A percentile compares a stretch with the other conserved stretches of the same genome.
These are phyloP conservation scores for Scaptodrosophila latifasciaeformis DNA, from an alignment of 2,888 invertebrate species.

Conservation along the genomic window DNA sequence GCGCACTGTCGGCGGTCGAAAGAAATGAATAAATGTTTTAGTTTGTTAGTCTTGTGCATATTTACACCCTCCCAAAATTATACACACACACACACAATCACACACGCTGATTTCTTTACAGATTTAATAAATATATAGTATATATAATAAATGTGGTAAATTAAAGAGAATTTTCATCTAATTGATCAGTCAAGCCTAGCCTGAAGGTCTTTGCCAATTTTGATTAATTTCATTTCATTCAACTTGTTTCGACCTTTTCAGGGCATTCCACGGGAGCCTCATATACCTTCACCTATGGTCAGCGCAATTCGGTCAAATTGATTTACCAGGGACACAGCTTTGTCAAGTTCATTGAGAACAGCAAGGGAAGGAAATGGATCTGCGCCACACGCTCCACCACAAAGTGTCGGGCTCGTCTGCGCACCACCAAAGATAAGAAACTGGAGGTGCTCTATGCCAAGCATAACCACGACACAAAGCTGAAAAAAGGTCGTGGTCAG, in stretches of 20 bases:
- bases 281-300: slow-evolving; percentile 72
- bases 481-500: slow-evolving; percentile 11
- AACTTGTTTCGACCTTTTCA: too few relatives aligned
- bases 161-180: too few relatives aligned
- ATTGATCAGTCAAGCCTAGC: too few relatives aligned
- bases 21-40: not conserved
- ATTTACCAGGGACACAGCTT: slow-evolving; percentile 69
- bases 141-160: slow-evolving; percentile 30
- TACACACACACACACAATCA: not conserved
- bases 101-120: not conserved
- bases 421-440: slow-evolving; percentile 55
- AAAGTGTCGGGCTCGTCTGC: slow-evolving; percentile 71
- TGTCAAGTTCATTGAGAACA: slow-evolving; percentile 72
- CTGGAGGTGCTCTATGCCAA: slow-evolving; percentile 64
- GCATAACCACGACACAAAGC: slow-evolving; percentile 62
- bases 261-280: too few relatives aligned
- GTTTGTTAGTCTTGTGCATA: not conserved
- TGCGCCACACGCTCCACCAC: slow-evolving; percentile 73
- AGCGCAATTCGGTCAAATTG: slow-evolving; percentile 70
- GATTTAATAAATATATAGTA: slow-evolving; percentile 11
- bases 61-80: not conserved
- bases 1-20: not conserved
- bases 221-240: too few relatives aligned
- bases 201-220: too few relatives aligned
- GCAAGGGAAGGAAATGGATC: slow-evolving; percentile 72